Conservation (phyloP, 2,113 vertebrate genomes). For the Cynoglossus semilaevis region DNA sequence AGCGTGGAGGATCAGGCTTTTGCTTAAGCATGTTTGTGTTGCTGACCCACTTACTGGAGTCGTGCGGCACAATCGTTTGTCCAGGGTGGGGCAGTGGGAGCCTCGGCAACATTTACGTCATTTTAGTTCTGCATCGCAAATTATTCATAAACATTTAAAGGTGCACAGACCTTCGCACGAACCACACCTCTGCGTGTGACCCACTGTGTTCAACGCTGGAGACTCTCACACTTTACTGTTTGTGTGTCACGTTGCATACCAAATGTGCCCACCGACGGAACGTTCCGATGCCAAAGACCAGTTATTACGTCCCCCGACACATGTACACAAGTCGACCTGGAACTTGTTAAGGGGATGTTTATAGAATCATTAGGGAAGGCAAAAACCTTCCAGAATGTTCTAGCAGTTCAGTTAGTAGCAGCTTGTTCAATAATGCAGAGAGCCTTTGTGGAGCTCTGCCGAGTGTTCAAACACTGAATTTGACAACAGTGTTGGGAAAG, state of each 20-base stretch:
- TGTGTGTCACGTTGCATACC: slow-evolving; percentile 7
- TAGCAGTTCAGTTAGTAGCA: slow-evolving; percentile 51
- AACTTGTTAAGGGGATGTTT: slow-evolving; percentile 29
- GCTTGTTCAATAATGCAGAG: slow-evolving; percentile 70
- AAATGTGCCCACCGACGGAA: too few species aligned
- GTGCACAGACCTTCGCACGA: neutral
- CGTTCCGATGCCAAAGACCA: too few species aligned
- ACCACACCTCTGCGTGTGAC: slow-evolving; percentile 1
- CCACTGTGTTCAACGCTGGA: neutral
- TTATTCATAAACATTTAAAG: neutral
- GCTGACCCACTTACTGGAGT: slow-evolving; percentile 71
- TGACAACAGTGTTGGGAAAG: slow-evolving; percentile 47
- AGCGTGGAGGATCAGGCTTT: slow-evolving; percentile 44
- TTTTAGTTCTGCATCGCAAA: slow-evolving; percentile 28
- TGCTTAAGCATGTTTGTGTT: slow-evolving; percentile 61
- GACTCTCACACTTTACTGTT: slow-evolving; percentile 9
- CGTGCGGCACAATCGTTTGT: slow-evolving; percentile 35
- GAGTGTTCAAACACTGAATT: slow-evolving; percentile 43
- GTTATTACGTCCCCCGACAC: too few species aligned
- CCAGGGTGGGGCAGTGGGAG: slow-evolving; percentile 35
- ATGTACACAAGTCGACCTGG: slow-evolving; percentile 18
- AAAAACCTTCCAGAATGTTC: slow-evolving; percentile 32
- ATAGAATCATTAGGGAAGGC: slow-evolving; percentile 41
- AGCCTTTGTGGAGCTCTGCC: slow-evolving; percentile 59
- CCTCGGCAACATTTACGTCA: slow-evolving; percentile 39